Base-by-base conservation (phyloP, 2,888 invertebrate genomes). In the Harpagoxenus sublaevis region DNA sequence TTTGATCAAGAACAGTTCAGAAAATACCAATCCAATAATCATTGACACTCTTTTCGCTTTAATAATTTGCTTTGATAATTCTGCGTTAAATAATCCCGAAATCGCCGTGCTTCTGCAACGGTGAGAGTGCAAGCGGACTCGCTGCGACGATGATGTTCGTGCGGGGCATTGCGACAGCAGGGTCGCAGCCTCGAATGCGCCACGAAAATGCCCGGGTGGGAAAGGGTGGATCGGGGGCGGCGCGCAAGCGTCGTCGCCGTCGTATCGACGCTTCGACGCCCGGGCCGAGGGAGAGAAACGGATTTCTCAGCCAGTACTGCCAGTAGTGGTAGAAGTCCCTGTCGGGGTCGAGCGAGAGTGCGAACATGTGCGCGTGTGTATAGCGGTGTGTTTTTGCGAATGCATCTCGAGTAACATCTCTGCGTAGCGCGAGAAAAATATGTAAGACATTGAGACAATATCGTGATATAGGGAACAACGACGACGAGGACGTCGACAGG, bases 321-420 rank as follows among this genome's bases (percentile, higher is more conserved):
- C 89, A 88, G 89, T 91, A 94, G 94, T 95, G 94, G 94, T 94
- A 93, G 73, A 94, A 93, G 90, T 92, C 94, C 92, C 91, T 93
- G 91, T 93, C 91, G 92, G 71, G 92, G 93, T 93, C 93, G 94
- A 91, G 93, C 92, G 90, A 91, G 60, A 62, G 87, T 86, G 77
- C 86, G 70, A 86, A 84, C 85, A 85, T 70, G 79, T 82, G 84
- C 84, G 63, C 70, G 84, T 75, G 84, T 78, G 71, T 81, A 35
- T 23, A 82, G 51, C 42, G 85, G 88, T 88, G 89, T 84, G 83
- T 66, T 88, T 48, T 75, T 35, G 62, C 78, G 68, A 55, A 39
- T 68, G 77, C 66, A 55, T 84, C 82, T 55, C 84, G 87, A 62
- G 77, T 42, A 35, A 35, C 28, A 74, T 71, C 78, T 51, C 79